These are phyloP conservation scores for Drosophila putrida DNA, from an alignment of 2,888 invertebrate genomes.

Conservation along the genomic window DNA sequence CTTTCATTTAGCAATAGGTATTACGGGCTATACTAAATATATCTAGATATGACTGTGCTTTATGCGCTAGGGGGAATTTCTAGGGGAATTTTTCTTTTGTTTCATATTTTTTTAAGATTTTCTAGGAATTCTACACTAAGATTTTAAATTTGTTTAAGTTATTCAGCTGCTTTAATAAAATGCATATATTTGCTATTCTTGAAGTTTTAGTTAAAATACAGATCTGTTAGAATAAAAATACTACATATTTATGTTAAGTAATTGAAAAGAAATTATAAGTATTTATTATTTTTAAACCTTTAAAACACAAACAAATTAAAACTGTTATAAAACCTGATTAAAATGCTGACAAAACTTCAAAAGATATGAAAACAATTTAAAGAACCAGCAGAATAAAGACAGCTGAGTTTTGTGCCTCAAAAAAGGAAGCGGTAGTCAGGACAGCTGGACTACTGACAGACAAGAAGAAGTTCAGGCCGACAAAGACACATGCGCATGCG, in stretches of 20 bases:
- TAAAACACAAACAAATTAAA: too few relatives aligned
- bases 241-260: too few relatives aligned
- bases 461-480: conserved; percentile 38
- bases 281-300: too few relatives aligned
- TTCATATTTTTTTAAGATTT: not conserved
- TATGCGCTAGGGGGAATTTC: not conserved
- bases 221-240: not conserved
- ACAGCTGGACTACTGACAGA: conserved; percentile 11
- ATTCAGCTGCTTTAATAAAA: conserved; percentile 1
- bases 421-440: conserved; percentile 37
- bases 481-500: conserved; percentile 71
- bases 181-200: not conserved
- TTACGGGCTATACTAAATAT: conserved; percentile 15
- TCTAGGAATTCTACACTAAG: not conserved
- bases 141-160: conserved; percentile 7
- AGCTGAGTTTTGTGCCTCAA: conserved; percentile 40
- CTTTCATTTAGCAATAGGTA: conserved; percentile 18
- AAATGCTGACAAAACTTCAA: not conserved
- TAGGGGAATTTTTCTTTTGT: not conserved
- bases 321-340: too few relatives aligned
- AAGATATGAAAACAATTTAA: not conserved
- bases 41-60: conserved; percentile 6
- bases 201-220: not conserved
- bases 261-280: too few relatives aligned
- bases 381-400: conserved; percentile 36